These are phyloP conservation scores for Nymphicus hollandicus DNA, from an alignment of 2,113 vertebrate genomes.

Conservation along the genomic window DNA sequence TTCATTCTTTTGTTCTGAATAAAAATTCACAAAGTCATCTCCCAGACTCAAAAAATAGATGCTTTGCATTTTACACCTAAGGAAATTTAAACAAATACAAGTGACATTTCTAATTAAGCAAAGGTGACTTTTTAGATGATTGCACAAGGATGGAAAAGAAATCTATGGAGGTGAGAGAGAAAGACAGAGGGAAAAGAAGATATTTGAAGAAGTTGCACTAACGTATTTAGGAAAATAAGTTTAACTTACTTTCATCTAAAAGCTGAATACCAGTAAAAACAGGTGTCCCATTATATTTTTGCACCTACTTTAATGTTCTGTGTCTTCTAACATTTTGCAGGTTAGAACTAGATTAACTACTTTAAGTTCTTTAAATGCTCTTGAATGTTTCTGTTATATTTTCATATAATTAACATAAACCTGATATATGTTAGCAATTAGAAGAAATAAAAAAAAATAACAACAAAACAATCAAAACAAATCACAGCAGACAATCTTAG, in stretches of 20 bases:
- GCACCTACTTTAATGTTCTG: constrained; percentile 57
- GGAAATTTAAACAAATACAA: neutral
- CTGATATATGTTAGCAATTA: constrained; percentile 73
- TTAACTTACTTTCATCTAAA: neutral
- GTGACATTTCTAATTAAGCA: neutral
- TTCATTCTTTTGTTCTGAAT: neutral
- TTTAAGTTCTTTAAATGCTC: constrained; percentile 69
- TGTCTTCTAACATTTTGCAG: constrained; percentile 57
- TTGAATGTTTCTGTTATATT: constrained; percentile 66
- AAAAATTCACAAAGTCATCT: neutral
- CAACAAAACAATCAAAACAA: accelerated
- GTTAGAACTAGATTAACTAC: constrained; percentile 68
- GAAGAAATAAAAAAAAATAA: neutral
- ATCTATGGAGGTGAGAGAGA: neutral
- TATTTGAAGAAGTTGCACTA: neutral
- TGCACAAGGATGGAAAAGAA: neutral
- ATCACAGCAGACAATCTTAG: constrained; percentile 29
- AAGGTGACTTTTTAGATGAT: neutral
- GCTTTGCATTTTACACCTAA: neutral
- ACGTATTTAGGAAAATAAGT: neutral
- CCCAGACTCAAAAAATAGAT: neutral
- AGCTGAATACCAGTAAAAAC: constrained; percentile 18
- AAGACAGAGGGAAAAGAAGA: neutral
- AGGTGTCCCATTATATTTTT: constrained; percentile 35
- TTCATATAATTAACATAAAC: constrained; percentile 74